A percentile compares a stretch with the other conserved stretches of the same genome.
These are phyloP conservation scores for Cryptus armator DNA, from an alignment of 2,888 invertebrate species.

Conservation along the genomic window DNA sequence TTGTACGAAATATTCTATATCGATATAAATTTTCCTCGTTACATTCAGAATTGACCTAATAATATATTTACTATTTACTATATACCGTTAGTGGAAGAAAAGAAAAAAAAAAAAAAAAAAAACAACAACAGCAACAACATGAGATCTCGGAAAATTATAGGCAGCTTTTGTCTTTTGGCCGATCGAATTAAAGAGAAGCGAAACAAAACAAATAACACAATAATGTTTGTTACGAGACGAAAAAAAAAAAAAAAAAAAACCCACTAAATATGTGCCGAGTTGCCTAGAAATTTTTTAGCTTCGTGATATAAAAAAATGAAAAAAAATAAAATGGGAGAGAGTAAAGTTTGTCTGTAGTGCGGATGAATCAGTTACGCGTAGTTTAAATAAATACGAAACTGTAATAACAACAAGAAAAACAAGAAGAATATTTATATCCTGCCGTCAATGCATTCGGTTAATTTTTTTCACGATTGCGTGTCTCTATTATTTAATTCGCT, in stretches of 20 bases:
- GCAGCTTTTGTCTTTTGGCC: conserved; percentile 13
- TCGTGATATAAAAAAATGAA: conserved; percentile 12
- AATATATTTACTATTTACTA: conserved; percentile 53
- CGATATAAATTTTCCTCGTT: conserved; percentile 45
- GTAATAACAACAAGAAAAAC: neutral
- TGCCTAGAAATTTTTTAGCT: conserved; percentile 62
- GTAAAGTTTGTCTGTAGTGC: conserved; percentile 35
- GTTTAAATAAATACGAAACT: conserved; percentile 6
- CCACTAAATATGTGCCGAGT: conserved; percentile 50
- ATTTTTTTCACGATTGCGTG: conserved; percentile 2
- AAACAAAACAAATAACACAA: conserved; percentile 38
- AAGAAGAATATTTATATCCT: conserved; percentile 30
- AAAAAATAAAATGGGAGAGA: conserved; percentile 4
- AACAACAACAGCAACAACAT: neutral
- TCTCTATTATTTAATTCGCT: conserved; percentile 26
- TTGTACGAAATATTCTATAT: conserved; percentile 36
- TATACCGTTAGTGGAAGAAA: conserved; percentile 10
- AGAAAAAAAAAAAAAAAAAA: neutral
- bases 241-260: neutral
- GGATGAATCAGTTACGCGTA: conserved; percentile 10
- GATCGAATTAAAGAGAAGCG: neutral
- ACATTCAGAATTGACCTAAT: conserved; percentile 59
- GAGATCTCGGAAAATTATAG: conserved; percentile 32
- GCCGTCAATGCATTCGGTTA: conserved; percentile 36
- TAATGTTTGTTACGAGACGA: conserved; percentile 39